These are phyloP conservation scores for Nothocercus nigrocapillus DNA, from an alignment of 2,113 vertebrate genomes.

Conservation along the genomic window DNA sequence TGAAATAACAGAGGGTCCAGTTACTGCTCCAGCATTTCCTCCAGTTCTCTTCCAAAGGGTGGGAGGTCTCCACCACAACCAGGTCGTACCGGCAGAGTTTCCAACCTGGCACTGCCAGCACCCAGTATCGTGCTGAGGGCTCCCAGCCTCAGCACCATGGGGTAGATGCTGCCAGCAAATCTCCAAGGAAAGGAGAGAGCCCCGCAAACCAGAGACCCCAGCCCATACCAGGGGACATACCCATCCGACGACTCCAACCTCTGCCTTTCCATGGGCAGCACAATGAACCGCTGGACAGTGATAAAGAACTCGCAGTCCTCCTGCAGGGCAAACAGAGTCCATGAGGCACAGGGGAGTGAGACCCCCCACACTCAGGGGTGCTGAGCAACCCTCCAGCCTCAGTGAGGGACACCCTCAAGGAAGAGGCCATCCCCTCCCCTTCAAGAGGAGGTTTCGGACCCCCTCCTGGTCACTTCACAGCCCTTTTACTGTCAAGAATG, in stretches of 20 bases:
- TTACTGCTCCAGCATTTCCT: background rate
- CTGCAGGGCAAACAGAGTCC: background rate
- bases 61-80: background rate
- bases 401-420: background rate
- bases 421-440: background rate
- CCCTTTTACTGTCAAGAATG: background rate
- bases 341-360: background rate
- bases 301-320: slow-evolving; percentile 64
- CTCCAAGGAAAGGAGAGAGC: background rate
- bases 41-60: background rate
- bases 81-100: background rate
- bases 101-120: too few species aligned
- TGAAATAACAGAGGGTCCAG: background rate
- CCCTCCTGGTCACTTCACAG: background rate
- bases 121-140: background rate
- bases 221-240: background rate
- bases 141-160: accelerated
- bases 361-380: background rate
- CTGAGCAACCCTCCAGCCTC: background rate
- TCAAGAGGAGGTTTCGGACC: background rate
- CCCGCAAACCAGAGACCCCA: background rate
- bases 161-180: background rate
- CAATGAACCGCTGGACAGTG: background rate
- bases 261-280: slow-evolving; percentile 63
- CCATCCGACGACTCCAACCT: slow-evolving; percentile 4